A percentile compares a stretch with the other conserved stretches of the same genome.
These are phyloP conservation scores for Rhopalosiphum nymphaeae DNA, from an alignment of 2,888 invertebrate species.

Conservation along the genomic window DNA sequence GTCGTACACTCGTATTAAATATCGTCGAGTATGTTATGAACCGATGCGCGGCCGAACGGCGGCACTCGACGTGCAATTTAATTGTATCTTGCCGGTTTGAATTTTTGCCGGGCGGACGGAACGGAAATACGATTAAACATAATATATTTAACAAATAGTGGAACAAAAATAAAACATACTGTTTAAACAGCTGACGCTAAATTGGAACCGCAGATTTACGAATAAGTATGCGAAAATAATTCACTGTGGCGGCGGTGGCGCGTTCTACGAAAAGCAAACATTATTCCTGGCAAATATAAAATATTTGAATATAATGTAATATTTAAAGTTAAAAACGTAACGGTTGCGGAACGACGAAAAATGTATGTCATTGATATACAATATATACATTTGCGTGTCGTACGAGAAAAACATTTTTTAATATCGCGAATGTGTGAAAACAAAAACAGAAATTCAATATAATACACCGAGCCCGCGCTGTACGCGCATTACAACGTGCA, in stretches of 20 bases:
- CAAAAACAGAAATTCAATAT: constrained; percentile 4
- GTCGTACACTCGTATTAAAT: background rate
- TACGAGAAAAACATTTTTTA: background rate
- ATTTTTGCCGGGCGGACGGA: background rate
- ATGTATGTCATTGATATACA: background rate
- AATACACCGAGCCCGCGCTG: background rate
- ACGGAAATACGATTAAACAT: background rate
- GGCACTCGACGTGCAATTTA: background rate
- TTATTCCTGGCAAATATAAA: constrained; percentile 1
- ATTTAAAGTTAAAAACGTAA: background rate
- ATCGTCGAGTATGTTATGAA: background rate
- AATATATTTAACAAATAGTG: background rate
- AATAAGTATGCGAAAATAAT: background rate
- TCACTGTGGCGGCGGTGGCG: background rate
- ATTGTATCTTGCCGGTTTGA: constrained; percentile 1
- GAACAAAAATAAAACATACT: background rate
- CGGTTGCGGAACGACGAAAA: constrained; percentile 10
- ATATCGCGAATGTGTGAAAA: constrained; percentile 17
- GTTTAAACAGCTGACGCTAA: background rate
- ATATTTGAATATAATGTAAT: background rate
- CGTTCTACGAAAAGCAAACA: background rate
- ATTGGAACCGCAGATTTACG: background rate
- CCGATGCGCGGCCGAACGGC: background rate
- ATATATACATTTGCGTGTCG: background rate
- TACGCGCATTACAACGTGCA: background rate